Percentiles rank a stretch among this genome's conserved stretches.
Evolutionary conservation across 2,888 invertebrate species (phyloP).

Genomic region (Chrysopilus asiliformis): DNA sequence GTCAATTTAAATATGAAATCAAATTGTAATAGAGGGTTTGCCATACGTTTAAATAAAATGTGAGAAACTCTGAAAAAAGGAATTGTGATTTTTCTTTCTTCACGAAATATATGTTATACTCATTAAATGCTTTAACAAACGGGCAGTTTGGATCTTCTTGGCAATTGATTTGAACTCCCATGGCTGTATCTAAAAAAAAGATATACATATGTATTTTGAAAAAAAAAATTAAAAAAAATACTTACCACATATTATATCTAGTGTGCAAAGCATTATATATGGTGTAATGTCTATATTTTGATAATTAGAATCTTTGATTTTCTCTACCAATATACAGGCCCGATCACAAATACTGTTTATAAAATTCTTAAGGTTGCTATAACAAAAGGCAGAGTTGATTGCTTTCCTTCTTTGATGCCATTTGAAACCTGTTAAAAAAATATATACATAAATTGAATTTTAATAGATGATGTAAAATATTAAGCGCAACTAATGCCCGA

Average conservation of each 20-base stretch:
- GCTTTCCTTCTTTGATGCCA: conserved; percentile 58
- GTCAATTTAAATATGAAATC: conserved; percentile 27
- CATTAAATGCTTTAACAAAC: conserved; percentile 56
- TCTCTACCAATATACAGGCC: conserved; percentile 41
- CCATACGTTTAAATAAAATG: conserved; percentile 29
- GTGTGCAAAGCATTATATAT: conserved; percentile 45
- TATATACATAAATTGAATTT: neutral
- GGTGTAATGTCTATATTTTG: conserved; percentile 38
- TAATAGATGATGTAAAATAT: no score
- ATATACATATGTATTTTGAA: neutral
- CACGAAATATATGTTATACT: conserved; percentile 33
- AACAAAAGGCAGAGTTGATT: conserved; percentile 65
- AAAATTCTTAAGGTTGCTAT: conserved; percentile 57
- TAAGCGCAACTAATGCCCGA: no score
- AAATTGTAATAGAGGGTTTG: conserved; percentile 25
- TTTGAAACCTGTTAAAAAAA: conserved; percentile 26
- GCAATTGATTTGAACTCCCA: conserved; percentile 59
- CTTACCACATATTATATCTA: conserved; percentile 48
- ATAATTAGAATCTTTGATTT: conserved; percentile 36
- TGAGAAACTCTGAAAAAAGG: conserved; percentile 19
- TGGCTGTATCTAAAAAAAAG: conserved; percentile 56
- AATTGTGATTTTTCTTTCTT: neutral
- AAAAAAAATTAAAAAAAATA: conserved; percentile 11
- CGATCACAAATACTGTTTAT: conserved; percentile 50
- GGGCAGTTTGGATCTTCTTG: conserved; percentile 47